Conservation (phyloP, 53 echinoderm and acorn worm genomes). For the Crossaster papposus region DNA sequence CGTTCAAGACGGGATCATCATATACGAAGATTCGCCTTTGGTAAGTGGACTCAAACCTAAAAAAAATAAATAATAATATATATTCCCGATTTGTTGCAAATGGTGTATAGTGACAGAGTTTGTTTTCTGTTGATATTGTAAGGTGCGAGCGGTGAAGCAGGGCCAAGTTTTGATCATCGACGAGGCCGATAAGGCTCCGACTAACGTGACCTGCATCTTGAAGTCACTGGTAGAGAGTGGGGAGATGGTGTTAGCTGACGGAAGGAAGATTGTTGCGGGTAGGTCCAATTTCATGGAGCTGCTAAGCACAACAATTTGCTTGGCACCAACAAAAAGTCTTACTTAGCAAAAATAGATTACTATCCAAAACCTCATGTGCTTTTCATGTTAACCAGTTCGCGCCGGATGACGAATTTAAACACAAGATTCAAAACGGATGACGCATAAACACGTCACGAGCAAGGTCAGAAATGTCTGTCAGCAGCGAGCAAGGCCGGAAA, state of each 20-base stretch:
- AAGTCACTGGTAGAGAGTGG: conserved; percentile 96
- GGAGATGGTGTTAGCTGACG: conserved; percentile 96
- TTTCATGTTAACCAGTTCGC: too few relatives aligned
- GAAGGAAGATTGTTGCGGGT: conserved; percentile 93
- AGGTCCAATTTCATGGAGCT: too few relatives aligned
- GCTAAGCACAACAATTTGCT: not conserved
- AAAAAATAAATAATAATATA: not conserved
- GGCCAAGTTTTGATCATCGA: conserved; percentile 95
- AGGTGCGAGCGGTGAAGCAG: conserved; percentile 92
- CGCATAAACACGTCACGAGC: too few relatives aligned
- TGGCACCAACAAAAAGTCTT: not conserved
- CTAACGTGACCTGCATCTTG: conserved; percentile 95
- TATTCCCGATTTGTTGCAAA: too few relatives aligned
- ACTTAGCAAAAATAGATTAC: too few relatives aligned
- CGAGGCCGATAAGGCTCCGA: conserved; percentile 98
- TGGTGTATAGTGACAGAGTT: not conserved
- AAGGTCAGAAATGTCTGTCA: too few relatives aligned
- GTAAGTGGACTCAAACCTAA: conserved; percentile 58
- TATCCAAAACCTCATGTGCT: too few relatives aligned
- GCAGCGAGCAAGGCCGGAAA: too few relatives aligned
- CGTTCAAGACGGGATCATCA: conserved; percentile 96
- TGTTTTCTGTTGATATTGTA: not conserved
- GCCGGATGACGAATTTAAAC: too few relatives aligned
- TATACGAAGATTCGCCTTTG: conserved; percentile 98
- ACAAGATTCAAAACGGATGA: too few relatives aligned